Base-by-base conservation (phyloP, 2,797 vertebrate species). In the Yasuhikotakia modesta region DNA sequence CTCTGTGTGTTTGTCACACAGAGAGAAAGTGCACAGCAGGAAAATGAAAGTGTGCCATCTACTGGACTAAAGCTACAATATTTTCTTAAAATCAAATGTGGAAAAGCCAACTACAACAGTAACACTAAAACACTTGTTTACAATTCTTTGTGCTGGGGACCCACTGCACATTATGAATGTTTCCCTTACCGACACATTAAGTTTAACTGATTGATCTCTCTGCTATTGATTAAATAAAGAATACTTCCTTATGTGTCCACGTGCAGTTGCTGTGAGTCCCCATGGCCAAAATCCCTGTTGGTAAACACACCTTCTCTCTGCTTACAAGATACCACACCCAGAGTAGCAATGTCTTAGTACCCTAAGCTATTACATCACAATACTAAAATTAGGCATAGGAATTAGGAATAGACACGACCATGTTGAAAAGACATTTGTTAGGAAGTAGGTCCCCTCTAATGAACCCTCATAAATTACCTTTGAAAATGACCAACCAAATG, bases 1-100 rank as follows among this genome's bases (percentile, higher is more conserved):
- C n/a, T 64, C n/a, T 43, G 39, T 11, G 10, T 43, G 39, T 43
- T 8, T 43, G 35, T 70, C 35, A 24, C 50, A 35, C 68, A 4
- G 16, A 50, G 24, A 30, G 13, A 13, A 39, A 24, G 63, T 14
- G 12, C 30, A 64, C 22, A 70, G 48, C 19, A 58, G 73, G 21
- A 17, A 70, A 66, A 82, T 48, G 35, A 73, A 75, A 73, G 61
- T 67, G 45, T 82, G 81, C 77, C 78, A 72, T 73, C 78, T 82
- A 39, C 78, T 64, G 78, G 78, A 46, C 43, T 61, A 12, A 14
- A 17, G 16, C 30, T 73, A 27, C 57, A 69, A 5, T 1, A 39
- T 65, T 65, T 32, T 53, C 5, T 17, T 53, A 32, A 43, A 39
- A 53, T 73, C 8, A 67, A 24, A 72, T 30, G 24, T 22, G 65